Conservation (phyloP, 2,113 vertebrate species). For the Silurus glanis region DNA sequence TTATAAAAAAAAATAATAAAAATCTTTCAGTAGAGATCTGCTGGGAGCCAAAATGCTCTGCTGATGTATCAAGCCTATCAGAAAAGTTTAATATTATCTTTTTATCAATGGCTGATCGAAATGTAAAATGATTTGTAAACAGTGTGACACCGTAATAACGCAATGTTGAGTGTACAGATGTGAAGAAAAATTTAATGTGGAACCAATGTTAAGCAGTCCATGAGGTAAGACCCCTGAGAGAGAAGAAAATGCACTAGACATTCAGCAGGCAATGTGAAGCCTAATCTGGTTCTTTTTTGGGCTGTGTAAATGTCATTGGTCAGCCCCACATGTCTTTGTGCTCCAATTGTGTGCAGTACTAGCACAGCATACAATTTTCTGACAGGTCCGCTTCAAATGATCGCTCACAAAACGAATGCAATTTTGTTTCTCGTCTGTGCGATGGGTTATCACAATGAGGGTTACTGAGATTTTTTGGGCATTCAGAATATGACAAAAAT, state of each 20-base stretch:
- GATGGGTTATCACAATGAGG: not conserved
- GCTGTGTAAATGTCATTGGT: conserved; percentile 27
- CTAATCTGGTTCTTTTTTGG: conserved; percentile 8
- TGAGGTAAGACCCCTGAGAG: conserved; percentile 32
- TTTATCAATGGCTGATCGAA: conserved; percentile 14
- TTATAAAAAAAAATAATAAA: not conserved
- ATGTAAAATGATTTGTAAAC: conserved; percentile 35
- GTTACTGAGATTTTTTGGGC: not conserved
- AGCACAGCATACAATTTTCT: not conserved
- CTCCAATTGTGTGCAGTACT: not conserved
- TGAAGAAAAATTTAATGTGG: conserved; percentile 7
- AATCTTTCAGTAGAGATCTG: conserved; percentile 13
- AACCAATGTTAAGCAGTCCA: conserved; percentile 27
- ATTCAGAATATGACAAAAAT: conserved; percentile 14
- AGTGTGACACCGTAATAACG: not conserved
- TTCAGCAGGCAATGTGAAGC: conserved; percentile 33
- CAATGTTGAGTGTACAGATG: conserved; percentile 14
- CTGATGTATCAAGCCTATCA: conserved; percentile 24
- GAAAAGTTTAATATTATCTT: not conserved
- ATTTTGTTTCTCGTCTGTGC: not conserved
- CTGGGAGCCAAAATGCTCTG: not conserved
- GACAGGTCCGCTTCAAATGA: conserved; percentile 19
- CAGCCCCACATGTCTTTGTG: conserved; percentile 11
- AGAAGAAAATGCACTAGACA: conserved; percentile 33
- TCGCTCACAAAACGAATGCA: not conserved